phyloP scores from a whole-genome alignment of 1,140 invertebrate species.

The Wiebesia pumilae region DNA sequence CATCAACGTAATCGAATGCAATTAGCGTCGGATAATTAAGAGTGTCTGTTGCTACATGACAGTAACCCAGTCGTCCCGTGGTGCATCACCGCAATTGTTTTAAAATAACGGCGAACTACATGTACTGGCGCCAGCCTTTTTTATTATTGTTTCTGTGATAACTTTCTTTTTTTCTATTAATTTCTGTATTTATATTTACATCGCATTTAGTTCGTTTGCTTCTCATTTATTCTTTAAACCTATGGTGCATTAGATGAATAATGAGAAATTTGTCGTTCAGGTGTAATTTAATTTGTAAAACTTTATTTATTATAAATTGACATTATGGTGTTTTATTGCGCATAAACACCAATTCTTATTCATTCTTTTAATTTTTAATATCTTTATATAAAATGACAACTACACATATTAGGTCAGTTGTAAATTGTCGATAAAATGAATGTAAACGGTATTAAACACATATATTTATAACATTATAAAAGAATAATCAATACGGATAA shows the following conservation, averaged over 20 bases:
- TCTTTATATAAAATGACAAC: neutral
- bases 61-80: neutral
- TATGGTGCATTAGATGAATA: slow-evolving; percentile 9
- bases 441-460: no score
- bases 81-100: neutral
- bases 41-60: slow-evolving; percentile 20
- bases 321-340: neutral
- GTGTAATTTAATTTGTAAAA: slow-evolving; percentile 34
- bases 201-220: no score
- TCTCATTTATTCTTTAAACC: no score
- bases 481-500: no score
- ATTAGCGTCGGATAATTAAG: slow-evolving; percentile 55
- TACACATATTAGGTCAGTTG: neutral
- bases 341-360: neutral
- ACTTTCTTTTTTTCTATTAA: slow-evolving; percentile 2
- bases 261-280: slow-evolving; percentile 25
- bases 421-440: neutral
- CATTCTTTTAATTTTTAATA: neutral
- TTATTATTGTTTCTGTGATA: neutral
- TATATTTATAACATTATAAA: no score
- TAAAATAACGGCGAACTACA: neutral
- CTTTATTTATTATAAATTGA: neutral
- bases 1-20: slow-evolving; percentile 51
- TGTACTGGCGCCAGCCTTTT: neutral
- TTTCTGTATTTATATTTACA: neutral